Evolutionary conservation across 1,140 invertebrate species (phyloP).

Genomic region (Cyclargus thomasi): DNA sequence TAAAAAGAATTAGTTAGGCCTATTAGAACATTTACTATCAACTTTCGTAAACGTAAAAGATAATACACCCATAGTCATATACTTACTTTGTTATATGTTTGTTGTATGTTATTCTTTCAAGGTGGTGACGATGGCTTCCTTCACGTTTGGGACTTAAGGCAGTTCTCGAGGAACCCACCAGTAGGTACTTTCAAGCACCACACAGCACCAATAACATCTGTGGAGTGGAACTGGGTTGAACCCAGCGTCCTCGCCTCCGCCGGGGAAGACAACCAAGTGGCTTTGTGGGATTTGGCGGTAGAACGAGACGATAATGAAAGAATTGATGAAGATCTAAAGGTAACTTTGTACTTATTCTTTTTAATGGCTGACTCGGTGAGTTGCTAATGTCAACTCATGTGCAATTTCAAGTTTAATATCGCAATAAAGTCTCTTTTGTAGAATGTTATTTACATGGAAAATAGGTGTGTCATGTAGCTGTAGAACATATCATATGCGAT

Average conservation of each 20-base stretch:
- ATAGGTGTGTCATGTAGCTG: too few species aligned
- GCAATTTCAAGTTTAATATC: too few species aligned
- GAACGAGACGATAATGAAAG: slow-evolving; percentile 84
- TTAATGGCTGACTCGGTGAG: too few species aligned
- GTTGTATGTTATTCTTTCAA: slow-evolving; percentile 56
- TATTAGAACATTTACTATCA: too few species aligned
- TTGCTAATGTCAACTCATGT: not conserved
- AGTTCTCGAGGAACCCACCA: slow-evolving; percentile 87
- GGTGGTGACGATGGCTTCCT: slow-evolving; percentile 97
- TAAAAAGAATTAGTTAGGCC: too few species aligned
- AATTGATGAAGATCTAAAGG: slow-evolving; percentile 77
- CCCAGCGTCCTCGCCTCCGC: slow-evolving; percentile 94
- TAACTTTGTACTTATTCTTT: slow-evolving; percentile 33
- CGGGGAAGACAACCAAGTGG: slow-evolving; percentile 96
- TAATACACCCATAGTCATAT: too few species aligned
- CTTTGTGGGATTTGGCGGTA: slow-evolving; percentile 96
- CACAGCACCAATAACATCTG: slow-evolving; percentile 91
- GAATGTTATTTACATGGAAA: too few species aligned
- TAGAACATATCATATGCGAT: too few species aligned
- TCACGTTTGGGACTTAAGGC: slow-evolving; percentile 96
- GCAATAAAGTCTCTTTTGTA: too few species aligned
- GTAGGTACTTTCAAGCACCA: slow-evolving; percentile 97
- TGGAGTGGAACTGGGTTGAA: slow-evolving; percentile 98
- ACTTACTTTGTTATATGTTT: too few species aligned
- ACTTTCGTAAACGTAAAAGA: too few species aligned